Conservation (phyloP, 2,888 invertebrate species). For the Argyra leucocephala region DNA sequence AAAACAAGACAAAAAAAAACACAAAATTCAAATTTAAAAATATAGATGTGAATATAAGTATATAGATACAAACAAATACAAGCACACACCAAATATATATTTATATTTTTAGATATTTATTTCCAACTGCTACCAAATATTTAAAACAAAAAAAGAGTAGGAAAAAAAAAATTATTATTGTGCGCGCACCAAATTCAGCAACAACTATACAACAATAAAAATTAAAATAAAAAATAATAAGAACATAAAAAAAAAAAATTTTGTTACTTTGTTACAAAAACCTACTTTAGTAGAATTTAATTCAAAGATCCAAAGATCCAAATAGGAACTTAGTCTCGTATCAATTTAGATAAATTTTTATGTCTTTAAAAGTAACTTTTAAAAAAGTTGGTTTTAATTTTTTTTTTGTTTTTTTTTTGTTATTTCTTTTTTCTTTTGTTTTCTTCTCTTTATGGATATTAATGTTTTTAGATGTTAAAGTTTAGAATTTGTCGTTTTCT, state of each 20-base stretch:
- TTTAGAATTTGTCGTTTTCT: constrained; percentile 2
- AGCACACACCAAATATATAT: not conserved
- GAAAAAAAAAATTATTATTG: not conserved
- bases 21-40: not conserved
- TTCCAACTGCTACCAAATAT: not conserved
- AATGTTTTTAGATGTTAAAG: constrained; percentile 6
- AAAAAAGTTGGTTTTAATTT: not conserved
- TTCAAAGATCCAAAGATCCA: not conserved
- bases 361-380: not conserved
- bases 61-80: not conserved
- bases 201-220: no score
- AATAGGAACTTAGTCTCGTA: not conserved
- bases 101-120: not conserved
- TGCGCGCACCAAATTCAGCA: no score
- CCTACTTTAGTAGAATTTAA: no score
- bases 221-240: not conserved
- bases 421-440: not conserved
- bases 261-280: not conserved
- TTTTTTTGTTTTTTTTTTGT: not conserved
- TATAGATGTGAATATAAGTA: not conserved
- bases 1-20: not conserved
- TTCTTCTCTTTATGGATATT: not conserved
- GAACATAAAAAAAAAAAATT: not conserved
- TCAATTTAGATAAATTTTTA: constrained; percentile 6
- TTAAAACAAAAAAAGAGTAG: not conserved